Conservation (phyloP, 2,888 invertebrate species). For the Heliconius ismenius region DNA sequence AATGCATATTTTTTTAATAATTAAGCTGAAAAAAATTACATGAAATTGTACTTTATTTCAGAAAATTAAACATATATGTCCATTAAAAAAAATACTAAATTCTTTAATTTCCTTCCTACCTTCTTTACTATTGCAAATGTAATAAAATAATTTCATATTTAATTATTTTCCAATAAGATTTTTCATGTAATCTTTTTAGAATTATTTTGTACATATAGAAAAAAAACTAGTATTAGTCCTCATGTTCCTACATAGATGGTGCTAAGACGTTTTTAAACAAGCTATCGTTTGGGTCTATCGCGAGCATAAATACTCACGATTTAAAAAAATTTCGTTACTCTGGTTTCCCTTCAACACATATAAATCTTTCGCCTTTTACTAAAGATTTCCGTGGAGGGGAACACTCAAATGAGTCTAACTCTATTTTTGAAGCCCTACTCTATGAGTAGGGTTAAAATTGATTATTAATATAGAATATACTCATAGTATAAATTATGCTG, state of each 20-base stretch:
- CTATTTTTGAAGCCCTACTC: background rate
- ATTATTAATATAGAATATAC: background rate
- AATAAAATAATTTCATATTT: too few relatives aligned
- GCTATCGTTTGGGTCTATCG: background rate
- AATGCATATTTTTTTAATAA: too few relatives aligned
- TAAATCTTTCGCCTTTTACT: slow-evolving; percentile 91
- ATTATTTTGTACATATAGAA: too few relatives aligned
- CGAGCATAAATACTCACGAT: background rate
- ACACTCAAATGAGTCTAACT: slow-evolving; percentile 86
- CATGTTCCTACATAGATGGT: background rate
- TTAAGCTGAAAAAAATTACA: too few relatives aligned
- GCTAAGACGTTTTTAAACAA: background rate
- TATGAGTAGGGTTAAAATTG: background rate
- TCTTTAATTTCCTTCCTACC: too few relatives aligned
- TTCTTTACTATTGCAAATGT: too few relatives aligned
- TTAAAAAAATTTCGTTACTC: background rate
- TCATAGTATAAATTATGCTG: too few relatives aligned
- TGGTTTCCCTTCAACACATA: slow-evolving; percentile 62
- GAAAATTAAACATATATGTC: too few relatives aligned
- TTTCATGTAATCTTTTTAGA: too few relatives aligned
- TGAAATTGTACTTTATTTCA: too few relatives aligned
- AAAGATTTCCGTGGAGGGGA: slow-evolving; percentile 90
- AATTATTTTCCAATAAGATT: too few relatives aligned
- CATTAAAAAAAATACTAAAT: too few relatives aligned
- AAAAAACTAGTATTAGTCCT: background rate